A percentile compares a stretch with the other conserved stretches of the same genome.
Evolutionary conservation across 2,888 invertebrate species (phyloP).

Genomic region (Cataglyphis cursor): DNA sequence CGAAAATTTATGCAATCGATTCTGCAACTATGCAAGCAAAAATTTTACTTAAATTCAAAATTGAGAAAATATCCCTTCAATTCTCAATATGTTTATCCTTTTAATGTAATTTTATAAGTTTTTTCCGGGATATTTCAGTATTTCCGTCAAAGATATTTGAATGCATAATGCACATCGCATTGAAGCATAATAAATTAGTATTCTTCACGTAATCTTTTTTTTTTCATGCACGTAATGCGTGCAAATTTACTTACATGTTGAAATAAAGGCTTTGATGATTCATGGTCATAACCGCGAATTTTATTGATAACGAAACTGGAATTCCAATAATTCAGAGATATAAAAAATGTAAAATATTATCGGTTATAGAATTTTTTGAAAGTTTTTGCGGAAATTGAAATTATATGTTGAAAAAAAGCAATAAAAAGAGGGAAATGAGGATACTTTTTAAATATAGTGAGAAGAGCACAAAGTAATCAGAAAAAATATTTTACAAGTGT

Average conservation of each 20-base stretch:
- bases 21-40: not conserved
- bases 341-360: not conserved
- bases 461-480: not conserved
- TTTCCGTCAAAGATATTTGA: constrained; percentile 7
- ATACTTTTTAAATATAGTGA: not conserved
- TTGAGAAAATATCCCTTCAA: not conserved
- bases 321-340: not conserved
- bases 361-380: not conserved
- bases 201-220: not conserved
- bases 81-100: not conserved
- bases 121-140: not conserved
- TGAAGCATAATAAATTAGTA: constrained; percentile 1
- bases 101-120: not conserved
- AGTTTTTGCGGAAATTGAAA: not conserved
- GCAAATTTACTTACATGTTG: not conserved
- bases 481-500: constrained; percentile 10
- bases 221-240: not conserved
- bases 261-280: not conserved
- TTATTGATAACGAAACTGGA: not conserved
- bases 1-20: not conserved
- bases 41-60: constrained; percentile 8
- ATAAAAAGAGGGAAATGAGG: not conserved
- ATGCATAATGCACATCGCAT: not conserved
- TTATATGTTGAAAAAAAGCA: not conserved
- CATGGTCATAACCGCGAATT: not conserved